Base-by-base conservation (phyloP, 2,797 vertebrate genomes). In the Tolypeutes matacus region DNA sequence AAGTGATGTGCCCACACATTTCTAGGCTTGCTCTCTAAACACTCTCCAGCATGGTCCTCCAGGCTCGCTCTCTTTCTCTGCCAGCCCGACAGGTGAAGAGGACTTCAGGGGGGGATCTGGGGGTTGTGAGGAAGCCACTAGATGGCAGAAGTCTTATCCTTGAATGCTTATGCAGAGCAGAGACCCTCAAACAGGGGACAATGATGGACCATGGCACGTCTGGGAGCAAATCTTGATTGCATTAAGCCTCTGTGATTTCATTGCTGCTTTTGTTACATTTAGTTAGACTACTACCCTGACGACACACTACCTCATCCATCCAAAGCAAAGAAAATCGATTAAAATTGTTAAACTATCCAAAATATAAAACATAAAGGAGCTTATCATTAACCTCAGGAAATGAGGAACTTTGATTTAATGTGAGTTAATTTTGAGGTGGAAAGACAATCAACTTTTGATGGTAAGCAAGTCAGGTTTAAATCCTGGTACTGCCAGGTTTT, bases 201-300 rank as follows among this genome's bases (percentile, higher is more conserved):
- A 12, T 29, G 15, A 0, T 0, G 53, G 39, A 21, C 46, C 56
- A 18, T 0, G 3, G 0, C 31, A 12, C 0, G 21, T 25, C 31
- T 0, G 29, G 17, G 12, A 36, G 17, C 3, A 9, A 67, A 31
- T 8, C 23, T 7, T 3, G 17, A 9, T 39, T 49, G 14, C 36
- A 25, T 10, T 3, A 58, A 53, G 27, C 15, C 81, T 39, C 21
- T 6, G 27, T 0, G 7, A 31, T 29, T 67, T 23, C 53, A 0
- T 12, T 2, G 21, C 2, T 31, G 58, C 34, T 49, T 77, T 67
- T 31, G 29, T 36, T 64, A 36, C 4, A n/a, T 39, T 39, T 76
- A 56, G 20, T 29, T 27, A 34, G 56, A 17, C 7, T 29, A 10
- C 5, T 9, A 18, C 27, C 17, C 69, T 62, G n/a, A 36, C 29